These are phyloP conservation scores for Patella depressa DNA, from an alignment of 2,888 invertebrate genomes.

Conservation along the genomic window DNA sequence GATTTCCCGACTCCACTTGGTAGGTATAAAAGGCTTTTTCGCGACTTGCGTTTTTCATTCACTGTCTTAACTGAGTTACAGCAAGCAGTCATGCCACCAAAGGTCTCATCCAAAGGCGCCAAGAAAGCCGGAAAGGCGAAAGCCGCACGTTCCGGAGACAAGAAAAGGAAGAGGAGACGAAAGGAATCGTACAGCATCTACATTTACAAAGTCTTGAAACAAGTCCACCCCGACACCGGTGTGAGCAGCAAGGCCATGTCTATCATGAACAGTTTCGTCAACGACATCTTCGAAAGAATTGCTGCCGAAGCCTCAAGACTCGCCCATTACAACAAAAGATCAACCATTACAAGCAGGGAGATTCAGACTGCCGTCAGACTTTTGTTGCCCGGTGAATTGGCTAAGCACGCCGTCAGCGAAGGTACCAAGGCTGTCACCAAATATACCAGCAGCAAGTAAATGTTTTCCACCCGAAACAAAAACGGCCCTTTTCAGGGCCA, in stretches of 20 bases:
- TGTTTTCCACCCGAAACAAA: too few species aligned
- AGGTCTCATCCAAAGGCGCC: conserved; percentile 37
- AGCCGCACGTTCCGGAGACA: conserved; percentile 51
- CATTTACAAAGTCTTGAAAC: conserved; percentile 60
- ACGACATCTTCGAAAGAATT: conserved; percentile 62
- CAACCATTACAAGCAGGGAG: conserved; percentile 77
- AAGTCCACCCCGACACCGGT: conserved; percentile 60
- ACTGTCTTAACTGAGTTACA: neutral
- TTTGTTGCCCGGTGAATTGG: conserved; percentile 81
- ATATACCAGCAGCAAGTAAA: conserved; percentile 52
- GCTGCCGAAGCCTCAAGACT: conserved; percentile 56
- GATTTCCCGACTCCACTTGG: too few species aligned
- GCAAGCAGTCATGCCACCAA: too few species aligned
- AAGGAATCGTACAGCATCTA: conserved; percentile 56
- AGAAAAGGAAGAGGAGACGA: conserved; percentile 54
- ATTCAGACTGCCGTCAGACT: conserved; percentile 80
- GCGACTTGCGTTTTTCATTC: neutral
- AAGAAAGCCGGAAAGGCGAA: conserved; percentile 59
- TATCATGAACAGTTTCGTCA: conserved; percentile 56
- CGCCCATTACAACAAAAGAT: conserved; percentile 48
- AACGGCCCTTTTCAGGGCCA: too few species aligned
- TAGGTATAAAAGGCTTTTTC: neutral
- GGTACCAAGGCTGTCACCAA: conserved; percentile 69
- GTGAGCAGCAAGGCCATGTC: conserved; percentile 40
- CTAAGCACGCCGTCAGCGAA: conserved; percentile 77